Conservation (phyloP, 2,888 invertebrate genomes). For the Phragmatobia fuliginosa region DNA sequence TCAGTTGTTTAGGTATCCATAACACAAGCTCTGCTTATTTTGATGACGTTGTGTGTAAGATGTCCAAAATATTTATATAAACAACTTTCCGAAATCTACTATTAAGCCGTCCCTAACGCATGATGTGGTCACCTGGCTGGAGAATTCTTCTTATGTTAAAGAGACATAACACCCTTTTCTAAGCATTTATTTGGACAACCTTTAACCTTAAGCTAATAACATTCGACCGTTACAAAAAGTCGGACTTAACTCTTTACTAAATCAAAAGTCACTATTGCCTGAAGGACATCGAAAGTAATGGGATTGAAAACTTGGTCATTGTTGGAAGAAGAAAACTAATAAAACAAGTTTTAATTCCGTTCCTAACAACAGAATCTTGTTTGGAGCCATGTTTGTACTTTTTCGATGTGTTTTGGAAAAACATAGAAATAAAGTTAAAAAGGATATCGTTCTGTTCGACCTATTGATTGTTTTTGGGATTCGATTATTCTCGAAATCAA, state of each 20-base stretch:
- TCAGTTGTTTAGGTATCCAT: no score
- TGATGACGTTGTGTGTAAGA: no score
- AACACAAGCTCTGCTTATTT: no score
- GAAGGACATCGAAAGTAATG: neutral
- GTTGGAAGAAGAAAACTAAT: constrained; percentile 7
- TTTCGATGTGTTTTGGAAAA: neutral
- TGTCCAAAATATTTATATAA: no score
- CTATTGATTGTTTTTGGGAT: neutral
- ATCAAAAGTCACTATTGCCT: neutral
- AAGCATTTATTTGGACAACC: neutral
- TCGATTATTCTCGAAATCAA: neutral
- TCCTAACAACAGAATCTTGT: constrained; percentile 38
- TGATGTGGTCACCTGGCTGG: no score
- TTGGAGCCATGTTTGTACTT: constrained; percentile 37
- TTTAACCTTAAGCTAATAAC: neutral
- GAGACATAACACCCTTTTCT: no score
- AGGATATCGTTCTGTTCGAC: neutral
- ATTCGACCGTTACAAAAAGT: neutral
- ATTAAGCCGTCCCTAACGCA: no score
- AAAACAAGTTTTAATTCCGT: constrained; percentile 43
- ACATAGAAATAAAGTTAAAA: neutral
- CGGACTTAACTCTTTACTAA: neutral
- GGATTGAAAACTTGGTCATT: neutral
- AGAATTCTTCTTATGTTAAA: no score
- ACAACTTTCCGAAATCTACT: no score